Base-by-base conservation (phyloP, 2,888 invertebrate genomes). In the Drosophila neonasuta region DNA sequence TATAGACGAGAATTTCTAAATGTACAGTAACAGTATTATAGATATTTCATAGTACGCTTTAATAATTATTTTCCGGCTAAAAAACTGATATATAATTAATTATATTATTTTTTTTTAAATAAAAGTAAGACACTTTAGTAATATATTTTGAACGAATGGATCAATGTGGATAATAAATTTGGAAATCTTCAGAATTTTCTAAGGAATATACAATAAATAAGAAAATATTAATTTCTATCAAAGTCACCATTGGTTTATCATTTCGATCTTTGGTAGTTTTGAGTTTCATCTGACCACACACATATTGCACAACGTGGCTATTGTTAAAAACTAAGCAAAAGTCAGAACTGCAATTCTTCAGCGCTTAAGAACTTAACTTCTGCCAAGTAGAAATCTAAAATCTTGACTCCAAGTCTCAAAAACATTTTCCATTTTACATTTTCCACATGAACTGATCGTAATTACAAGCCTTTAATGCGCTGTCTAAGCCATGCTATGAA, bases 371-470 rank as follows among this genome's bases (percentile, higher is more conserved):
- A 32, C 44, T 60, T 57, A 68, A 74, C 73, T 74, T 74, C 64
- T 55, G 48, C 42, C 54, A 49, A 36, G 32, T 9, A n/a, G 24
- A 46, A 29, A 36, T 24, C 61, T 13, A 4, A n/a, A 66, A 45
- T 34, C 39, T 64, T 74, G 75, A 84, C 68, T 75, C 54, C 32
- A 20, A 20, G 36, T 34, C 11, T 20, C 24, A 44, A 11, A 49
- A 46, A 30, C 15, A 41, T 41, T 58, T 30, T 24, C 24, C 24
- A 6, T 24, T 24, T 54, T 39, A 71, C 59, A 58, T 62, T 75
- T 86, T 86, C 79, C 79, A 65, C 81, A 71, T 80, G 61, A 81
- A 68, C 24, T 55, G 51, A 45, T 48, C 50, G 13, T 80, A 86
- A 86, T 80, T 80, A 46, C 81, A 64, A 79, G 50, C 62, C 79